Base-by-base conservation (phyloP, 2,888 invertebrate genomes). In the Leptopilina myrica region DNA sequence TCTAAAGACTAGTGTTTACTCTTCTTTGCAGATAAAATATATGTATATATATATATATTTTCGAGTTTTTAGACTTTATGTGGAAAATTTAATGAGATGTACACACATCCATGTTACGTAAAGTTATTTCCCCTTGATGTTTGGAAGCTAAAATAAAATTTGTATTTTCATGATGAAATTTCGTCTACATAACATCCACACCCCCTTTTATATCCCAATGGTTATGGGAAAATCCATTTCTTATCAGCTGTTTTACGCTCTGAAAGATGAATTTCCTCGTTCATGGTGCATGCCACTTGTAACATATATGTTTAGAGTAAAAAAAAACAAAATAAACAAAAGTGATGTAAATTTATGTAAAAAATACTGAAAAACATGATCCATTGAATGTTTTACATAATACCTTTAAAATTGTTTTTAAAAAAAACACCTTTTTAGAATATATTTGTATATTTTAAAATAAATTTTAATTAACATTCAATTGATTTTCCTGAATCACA, bases 221-320 rank as follows among this genome's bases (percentile, higher is more conserved):
- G 59, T 80, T 81, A 76, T 80, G 53, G 64, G 66, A 56, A 76
- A 73, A 78, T 62, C 67, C 78, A 59, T 75, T 76, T 53, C 53
- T 46, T 64, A 77, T 79, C 73, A 78, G 67, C 62, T 66, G 33
- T 76, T 78, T 64, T 40, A 66, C 77, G 53, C 67, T 43, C 64
- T 46, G 12, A 40, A 77, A 81, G 79, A 81, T 81, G 76, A 76
- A 81, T 78, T 64, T 78, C 8, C 62, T 64, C 43, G 15, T n/a
- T n/a, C 67, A 12, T 49, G 12, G 53, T 1, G 53, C 65, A 20
- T 43, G 12, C 12, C 33, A 14, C 59, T 75, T 46, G 26, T 14
- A 49, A n/a, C 65, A n/a, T 65, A 59, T 76, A 5, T 5, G 43
- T 59, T 59, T 59, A 59, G 49, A 77, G 65, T 62, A 66, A 64